Percentiles rank a stretch among this genome's conserved stretches.
These are phyloP conservation scores for Myotis pilosus DNA, from an alignment of 2,797 vertebrate genomes.

Conservation along the genomic window DNA sequence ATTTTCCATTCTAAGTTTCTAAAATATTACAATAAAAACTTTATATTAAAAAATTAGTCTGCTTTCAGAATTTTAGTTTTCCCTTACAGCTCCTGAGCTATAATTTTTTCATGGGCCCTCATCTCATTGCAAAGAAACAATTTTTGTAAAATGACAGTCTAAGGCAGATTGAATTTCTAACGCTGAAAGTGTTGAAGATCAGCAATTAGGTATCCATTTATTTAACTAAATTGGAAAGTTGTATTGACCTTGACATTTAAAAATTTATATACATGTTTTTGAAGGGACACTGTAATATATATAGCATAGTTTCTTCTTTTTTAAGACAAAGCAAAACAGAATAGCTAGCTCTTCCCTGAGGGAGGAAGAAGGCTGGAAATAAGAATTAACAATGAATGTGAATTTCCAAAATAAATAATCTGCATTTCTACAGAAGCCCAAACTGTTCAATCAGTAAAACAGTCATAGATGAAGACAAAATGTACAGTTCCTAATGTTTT, in stretches of 20 bases:
- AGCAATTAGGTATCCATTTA: not conserved
- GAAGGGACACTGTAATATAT: not conserved
- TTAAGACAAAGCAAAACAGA: not conserved
- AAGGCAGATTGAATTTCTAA: not conserved
- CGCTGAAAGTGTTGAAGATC: not conserved
- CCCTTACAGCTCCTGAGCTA: not conserved
- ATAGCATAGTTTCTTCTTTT: not conserved
- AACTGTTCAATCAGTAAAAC: not conserved
- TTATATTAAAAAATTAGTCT: not conserved
- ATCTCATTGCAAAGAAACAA: not conserved
- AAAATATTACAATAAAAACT: not conserved
- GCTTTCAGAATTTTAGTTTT: not conserved
- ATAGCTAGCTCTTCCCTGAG: not conserved
- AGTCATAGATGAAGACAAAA: not conserved
- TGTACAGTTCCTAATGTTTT: not conserved
- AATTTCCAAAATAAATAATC: conserved; percentile 9
- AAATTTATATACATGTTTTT: not conserved
- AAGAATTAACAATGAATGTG: not conserved
- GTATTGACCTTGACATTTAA: not conserved
- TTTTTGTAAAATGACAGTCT: not conserved
- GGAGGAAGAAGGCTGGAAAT: not conserved
- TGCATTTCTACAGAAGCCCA: not conserved
- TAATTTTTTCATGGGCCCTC: not conserved
- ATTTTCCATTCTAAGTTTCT: not conserved
- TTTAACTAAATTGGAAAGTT: not conserved